phyloP scores from a whole-genome alignment of 1,140 invertebrate species.

The Drosophila miranda region DNA sequence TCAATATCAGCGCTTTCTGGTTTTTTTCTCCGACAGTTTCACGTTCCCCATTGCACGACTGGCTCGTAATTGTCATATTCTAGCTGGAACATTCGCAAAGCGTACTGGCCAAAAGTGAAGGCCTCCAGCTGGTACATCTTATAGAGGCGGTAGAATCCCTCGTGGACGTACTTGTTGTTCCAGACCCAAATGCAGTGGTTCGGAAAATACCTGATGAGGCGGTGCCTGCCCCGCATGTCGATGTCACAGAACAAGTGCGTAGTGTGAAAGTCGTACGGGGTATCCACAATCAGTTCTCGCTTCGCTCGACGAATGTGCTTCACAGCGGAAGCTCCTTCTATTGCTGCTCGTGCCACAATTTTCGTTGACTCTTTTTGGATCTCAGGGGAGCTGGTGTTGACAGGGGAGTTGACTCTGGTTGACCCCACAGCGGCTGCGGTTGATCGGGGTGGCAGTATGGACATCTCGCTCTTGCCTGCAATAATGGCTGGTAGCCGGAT shows the following conservation, averaged over 20 bases:
- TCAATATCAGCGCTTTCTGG: too few species aligned
- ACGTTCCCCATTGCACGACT: too few species aligned
- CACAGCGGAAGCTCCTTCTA: too few species aligned
- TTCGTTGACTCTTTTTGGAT: too few species aligned
- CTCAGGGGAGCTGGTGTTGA: too few species aligned
- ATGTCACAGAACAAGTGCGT: conserved; percentile 32
- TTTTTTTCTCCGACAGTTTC: too few species aligned
- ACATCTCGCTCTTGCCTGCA: too few species aligned
- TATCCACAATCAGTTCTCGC: conserved; percentile 5
- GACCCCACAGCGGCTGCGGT: too few species aligned
- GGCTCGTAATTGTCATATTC: neutral
- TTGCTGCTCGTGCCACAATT: too few species aligned
- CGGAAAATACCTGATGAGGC: neutral
- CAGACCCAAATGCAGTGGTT: conserved; percentile 37
- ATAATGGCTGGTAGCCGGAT: too few species aligned
- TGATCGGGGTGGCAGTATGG: too few species aligned
- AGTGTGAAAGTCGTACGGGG: conserved; percentile 15
- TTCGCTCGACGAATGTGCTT: conserved; percentile 7
- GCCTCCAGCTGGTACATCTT: conserved; percentile 12
- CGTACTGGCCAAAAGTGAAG: conserved; percentile 15
- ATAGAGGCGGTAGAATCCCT: conserved; percentile 29
- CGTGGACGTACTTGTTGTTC: conserved; percentile 9
- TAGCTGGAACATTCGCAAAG: neutral
- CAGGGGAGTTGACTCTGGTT: neutral
- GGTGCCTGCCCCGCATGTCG: neutral